Base-by-base conservation (phyloP, 2,888 invertebrate species). In the Heteropelma amictum region DNA sequence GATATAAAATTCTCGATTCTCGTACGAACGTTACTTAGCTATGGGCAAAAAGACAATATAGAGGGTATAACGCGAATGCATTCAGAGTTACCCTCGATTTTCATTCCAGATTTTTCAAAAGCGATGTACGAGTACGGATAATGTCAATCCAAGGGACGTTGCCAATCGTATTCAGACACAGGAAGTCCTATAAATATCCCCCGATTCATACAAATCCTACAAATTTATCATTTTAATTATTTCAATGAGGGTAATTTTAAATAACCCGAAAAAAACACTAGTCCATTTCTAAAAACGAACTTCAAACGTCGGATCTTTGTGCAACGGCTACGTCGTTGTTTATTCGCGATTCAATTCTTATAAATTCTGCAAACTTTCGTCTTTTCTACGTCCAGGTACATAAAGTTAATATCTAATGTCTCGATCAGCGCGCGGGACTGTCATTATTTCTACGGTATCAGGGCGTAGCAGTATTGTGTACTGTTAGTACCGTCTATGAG, bases 381-480 rank as follows among this genome's bases (percentile, higher is more conserved):
- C 12, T 60, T 60, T 45, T 30, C 45, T 30, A 60, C 8, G 19
- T 47, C 17, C n/a, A 14, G 10, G 47, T 35, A n/a, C 28, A 47
- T 40, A 23, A 12, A 23, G 14, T 38, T n/a, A 14, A 61, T 45
- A 54, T 70, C 47, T 35, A 56, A 63, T 63, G 61, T 54, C 45
- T 54, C 53, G 45, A 63, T 54, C 19, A 14, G 38, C 33, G 21
- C n/a, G n/a, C 49, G 17, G 45, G 17, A 28, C 45, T 21, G 40
- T 23, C 47, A 45, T 67, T 38, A 60, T 67, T 67, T 49, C 28
- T 45, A 45, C 35, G 33, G 23, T 51, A 67, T 58, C 54, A n/a
- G 33, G 7, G 23, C 30, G 35, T 53, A 40, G 30, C 54, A 38
- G 35, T 21, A 40, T 53, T 33, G 30, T 54, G 45, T 42, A 42